Base-by-base conservation (phyloP, 1,140 invertebrate genomes). In the Andrena cerasifolii region DNA sequence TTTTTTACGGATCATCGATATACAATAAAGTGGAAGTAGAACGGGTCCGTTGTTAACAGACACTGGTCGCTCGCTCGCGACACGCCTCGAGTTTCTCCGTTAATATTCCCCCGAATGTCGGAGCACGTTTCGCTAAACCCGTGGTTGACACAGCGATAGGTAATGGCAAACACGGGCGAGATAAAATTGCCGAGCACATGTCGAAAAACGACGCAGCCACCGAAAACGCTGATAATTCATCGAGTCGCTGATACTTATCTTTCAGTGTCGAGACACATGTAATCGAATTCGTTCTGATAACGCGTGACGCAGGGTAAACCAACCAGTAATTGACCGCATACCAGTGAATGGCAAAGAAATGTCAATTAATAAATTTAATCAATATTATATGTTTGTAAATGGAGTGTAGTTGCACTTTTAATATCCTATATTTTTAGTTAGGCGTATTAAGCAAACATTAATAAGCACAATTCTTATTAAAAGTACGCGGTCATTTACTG, bases 161-260 rank as follows among this genome's bases (percentile, higher is more conserved):
- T 4, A 2, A 10, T 16, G 5, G 26, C 26, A 31, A 18, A 31
- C 26, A 16, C 16, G 14, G 6, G 53, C 4, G 2, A 7, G 21
- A 26, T 12, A 12, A 45, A 18, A 18, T 56, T 18, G 16, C n/a
- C n/a, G n/a, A n/a, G 54, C 16, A 14, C 7, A 26, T 26, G 53
- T 26, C 8, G 3, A 28, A 56, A 36, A 2, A 33, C 16, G n/a
- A 4, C 31, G 1, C 31, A 7, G 4, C n/a, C 33, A 40, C 33
- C 58, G 58, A 61, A 61, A 61, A 61, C 33, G 2, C 14, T 24
- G 58, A 43, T 43, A 40, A 59, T 28, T 18, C 24, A 10, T 8
- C n/a, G 31, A 3, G 47, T 36, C 31, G 14, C 24, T 26, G 59
- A 28, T 54, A n/a, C 66, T 40, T 68, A 68, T 68, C 66, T 54